phyloP scores from a whole-genome alignment of 1,140 invertebrate species.

The Drosophila albomicans region DNA sequence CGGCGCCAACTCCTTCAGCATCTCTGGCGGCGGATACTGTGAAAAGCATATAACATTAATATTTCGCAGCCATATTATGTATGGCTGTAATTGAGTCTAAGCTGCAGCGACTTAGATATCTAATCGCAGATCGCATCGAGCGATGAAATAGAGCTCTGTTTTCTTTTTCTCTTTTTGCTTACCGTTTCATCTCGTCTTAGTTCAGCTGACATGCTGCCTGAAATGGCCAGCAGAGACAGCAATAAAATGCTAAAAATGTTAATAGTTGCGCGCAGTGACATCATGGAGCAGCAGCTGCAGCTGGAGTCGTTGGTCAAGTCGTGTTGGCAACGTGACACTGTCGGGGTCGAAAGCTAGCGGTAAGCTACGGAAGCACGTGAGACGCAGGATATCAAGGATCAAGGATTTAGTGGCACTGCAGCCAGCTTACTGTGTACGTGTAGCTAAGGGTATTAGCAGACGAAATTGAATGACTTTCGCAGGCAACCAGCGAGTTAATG shows the following conservation, averaged over 20 bases:
- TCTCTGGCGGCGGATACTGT: slow-evolving; percentile 66
- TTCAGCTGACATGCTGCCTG: slow-evolving; percentile 30
- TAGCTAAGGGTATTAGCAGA: slow-evolving; percentile 37
- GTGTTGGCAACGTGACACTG: slow-evolving; percentile 44
- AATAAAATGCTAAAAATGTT: slow-evolving; percentile 56
- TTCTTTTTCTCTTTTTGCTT: slow-evolving; percentile 12
- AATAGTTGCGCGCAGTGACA: slow-evolving; percentile 37
- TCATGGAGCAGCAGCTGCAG: slow-evolving; percentile 22
- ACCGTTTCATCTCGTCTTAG: slow-evolving; percentile 62
- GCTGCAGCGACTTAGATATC: neutral
- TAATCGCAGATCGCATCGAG: slow-evolving; percentile 7
- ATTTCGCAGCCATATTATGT: neutral
- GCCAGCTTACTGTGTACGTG: slow-evolving; percentile 45
- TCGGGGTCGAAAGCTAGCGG: slow-evolving; percentile 49
- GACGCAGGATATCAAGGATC: slow-evolving; percentile 50
- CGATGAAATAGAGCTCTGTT: neutral
- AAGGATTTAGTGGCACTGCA: slow-evolving; percentile 59
- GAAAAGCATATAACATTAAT: neutral
- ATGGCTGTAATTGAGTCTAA: neutral
- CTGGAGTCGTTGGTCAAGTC: slow-evolving; percentile 25
- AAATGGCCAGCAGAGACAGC: slow-evolving; percentile 32
- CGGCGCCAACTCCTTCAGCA: slow-evolving; percentile 53
- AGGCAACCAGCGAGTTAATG: slow-evolving; percentile 6
- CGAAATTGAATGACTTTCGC: slow-evolving; percentile 69
- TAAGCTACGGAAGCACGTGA: slow-evolving; percentile 67